Evolutionary conservation across 2,113 vertebrate species (phyloP), one percentile per base, ranked within the genome.

Genomic region (Gulo gulo): DNA sequence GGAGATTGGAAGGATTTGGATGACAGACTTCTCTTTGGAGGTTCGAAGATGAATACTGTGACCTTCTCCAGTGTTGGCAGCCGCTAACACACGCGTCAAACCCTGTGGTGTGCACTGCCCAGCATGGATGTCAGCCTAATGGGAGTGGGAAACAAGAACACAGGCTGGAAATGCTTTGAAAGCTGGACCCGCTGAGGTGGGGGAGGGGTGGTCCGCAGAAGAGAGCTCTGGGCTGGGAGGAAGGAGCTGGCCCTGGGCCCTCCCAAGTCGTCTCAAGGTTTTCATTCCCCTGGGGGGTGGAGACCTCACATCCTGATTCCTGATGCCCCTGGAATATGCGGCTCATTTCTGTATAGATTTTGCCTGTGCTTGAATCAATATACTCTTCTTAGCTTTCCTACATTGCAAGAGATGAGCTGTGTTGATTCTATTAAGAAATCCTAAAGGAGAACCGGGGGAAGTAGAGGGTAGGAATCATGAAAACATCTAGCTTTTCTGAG

Each of bases 161-260:
- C 3, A 52, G 82, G 73, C 6, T 55, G 21, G 45, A 45, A 8
- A 13, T 23, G 26, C 24, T 94, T 1, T 52, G 45, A 39, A 55
- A 26, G 11, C 47, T 42, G 31, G 50, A 20, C 15, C 14, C 7
- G 13, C 18, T 4, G 73, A 1, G 69, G n/a, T 26, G 12, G n/a
- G 34, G 13, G 26, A 26, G 34, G 20, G 47, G 21, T 24, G 61
- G 4, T 42, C 73, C n/a, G 14, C 78, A 82, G 65, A 67, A 61
- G 31, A 29, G 5, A 7, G 6, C 26, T 18, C 0, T 0, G 0
- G 3, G 15, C 5, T 0, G 57, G n/a, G 10, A 84, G 45, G 34
- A 21, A 63, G 23, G 57, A 8, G 3, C 59, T n/a, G 86, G 52
- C 7, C 6, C 26, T 52, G 26, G 15, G 34, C 10, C 14, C 42